Percentiles rank a stretch among this genome's conserved stretches.
Evolutionary conservation across 2,888 invertebrate species (phyloP).

Genomic region (Chrysotoxum bicinctum): DNA sequence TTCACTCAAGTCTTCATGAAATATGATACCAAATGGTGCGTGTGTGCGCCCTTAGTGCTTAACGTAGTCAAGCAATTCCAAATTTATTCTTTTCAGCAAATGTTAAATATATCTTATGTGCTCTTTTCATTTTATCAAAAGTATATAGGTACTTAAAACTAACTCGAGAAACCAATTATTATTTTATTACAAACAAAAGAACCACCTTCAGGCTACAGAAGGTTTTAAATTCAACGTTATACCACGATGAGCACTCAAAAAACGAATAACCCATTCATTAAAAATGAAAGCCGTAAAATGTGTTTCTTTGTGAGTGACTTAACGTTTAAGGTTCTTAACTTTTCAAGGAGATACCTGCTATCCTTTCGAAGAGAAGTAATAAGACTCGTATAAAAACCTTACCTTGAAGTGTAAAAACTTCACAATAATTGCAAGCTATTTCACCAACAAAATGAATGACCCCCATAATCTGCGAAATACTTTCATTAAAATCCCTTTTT

Average conservation of each 20-base stretch:
- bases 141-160: too few species aligned
- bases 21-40: too few species aligned
- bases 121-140: too few species aligned
- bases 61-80: too few species aligned
- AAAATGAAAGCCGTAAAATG: not conserved
- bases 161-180: too few species aligned
- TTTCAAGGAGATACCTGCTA: not conserved
- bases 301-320: not conserved
- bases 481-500: constrained; percentile 13
- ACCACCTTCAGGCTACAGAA: too few species aligned
- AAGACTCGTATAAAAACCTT: not conserved
- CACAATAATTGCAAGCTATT: constrained; percentile 10
- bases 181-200: too few species aligned
- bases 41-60: too few species aligned
- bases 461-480: constrained; percentile 12
- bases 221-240: too few species aligned
- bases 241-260: not conserved
- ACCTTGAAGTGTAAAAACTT: constrained; percentile 25
- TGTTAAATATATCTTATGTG: too few species aligned
- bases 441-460: constrained; percentile 9
- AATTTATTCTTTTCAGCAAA: too few species aligned
- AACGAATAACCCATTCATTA: not conserved
- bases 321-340: not conserved
- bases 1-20: too few species aligned
- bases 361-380: not conserved